Conservation (phyloP, 2,888 invertebrate species). For the Lasioglossum figueresi region DNA sequence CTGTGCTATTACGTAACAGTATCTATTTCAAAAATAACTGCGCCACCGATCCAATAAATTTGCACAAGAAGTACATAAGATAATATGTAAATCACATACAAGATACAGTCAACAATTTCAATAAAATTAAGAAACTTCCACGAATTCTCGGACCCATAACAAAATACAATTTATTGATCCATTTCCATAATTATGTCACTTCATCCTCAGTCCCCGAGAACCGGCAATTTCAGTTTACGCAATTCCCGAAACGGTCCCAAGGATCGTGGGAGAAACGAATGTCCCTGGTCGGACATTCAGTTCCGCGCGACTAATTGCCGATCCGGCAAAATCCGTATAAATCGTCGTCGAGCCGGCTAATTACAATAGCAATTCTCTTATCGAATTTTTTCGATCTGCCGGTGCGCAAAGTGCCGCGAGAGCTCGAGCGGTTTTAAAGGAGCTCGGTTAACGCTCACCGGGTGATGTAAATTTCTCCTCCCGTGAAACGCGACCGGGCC, state of each 20-base stretch:
- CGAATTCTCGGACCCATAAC: accelerated
- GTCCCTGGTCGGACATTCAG: constrained; percentile 19
- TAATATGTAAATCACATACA: too few species aligned
- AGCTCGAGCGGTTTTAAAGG: constrained; percentile 19
- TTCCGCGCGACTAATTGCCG: constrained; percentile 46
- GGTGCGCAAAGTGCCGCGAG: constrained; percentile 44
- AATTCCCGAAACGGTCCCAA: background rate
- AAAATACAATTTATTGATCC: background rate
- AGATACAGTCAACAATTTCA: background rate
- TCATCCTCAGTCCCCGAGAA: background rate
- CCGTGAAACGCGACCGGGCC: constrained; percentile 65
- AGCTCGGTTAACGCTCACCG: constrained; percentile 54
- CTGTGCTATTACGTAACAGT: background rate
- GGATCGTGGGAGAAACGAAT: constrained; percentile 40
- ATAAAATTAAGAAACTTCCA: background rate
- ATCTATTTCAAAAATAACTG: background rate
- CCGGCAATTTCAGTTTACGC: background rate
- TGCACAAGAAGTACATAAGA: too few species aligned
- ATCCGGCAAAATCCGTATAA: constrained; percentile 47
- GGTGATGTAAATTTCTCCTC: constrained; percentile 67
- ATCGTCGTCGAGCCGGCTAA: constrained; percentile 49
- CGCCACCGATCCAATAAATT: background rate
- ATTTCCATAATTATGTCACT: too few species aligned
- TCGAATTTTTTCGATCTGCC: constrained; percentile 64
- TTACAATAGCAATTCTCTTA: constrained; percentile 69